phyloP scores from a whole-genome alignment of 1,140 invertebrate species.

The Rhysida immarginata region DNA sequence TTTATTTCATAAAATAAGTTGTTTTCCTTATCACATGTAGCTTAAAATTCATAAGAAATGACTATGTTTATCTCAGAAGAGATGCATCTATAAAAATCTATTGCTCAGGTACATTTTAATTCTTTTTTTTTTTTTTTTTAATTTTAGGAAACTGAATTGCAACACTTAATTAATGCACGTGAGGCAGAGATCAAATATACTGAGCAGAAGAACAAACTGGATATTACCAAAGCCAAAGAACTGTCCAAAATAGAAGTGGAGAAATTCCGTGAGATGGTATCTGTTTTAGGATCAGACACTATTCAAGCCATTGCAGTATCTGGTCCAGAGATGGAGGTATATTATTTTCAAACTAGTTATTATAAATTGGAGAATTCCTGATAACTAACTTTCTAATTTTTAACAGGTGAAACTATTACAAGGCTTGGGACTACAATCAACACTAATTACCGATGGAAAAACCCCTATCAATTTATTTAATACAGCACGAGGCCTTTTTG shows the following conservation, averaged over 20 bases:
- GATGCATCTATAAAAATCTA: too few relatives aligned
- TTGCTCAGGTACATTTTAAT: too few relatives aligned
- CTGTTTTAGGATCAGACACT: conserved; percentile 33
- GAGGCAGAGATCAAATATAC: conserved; percentile 34
- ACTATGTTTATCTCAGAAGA: too few relatives aligned
- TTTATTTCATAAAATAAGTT: too few relatives aligned
- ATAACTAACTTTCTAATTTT: too few relatives aligned
- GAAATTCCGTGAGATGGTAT: conserved; percentile 35
- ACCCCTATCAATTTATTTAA: conserved; percentile 37
- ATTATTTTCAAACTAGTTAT: neutral
- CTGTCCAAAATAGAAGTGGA: conserved; percentile 30
- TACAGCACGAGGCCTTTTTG: conserved; percentile 34
- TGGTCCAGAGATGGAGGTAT: conserved; percentile 35
- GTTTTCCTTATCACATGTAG: too few relatives aligned
- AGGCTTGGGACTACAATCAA: conserved; percentile 34
- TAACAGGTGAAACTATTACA: conserved; percentile 30
- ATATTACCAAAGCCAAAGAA: conserved; percentile 29
- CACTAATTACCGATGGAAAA: conserved; percentile 36
- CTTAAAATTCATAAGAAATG: too few relatives aligned
- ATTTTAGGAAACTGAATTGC: conserved; percentile 34
- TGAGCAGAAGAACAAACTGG: conserved; percentile 32
- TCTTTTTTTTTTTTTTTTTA: too few relatives aligned
- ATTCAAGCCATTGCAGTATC: conserved; percentile 32
- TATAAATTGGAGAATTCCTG: too few relatives aligned
- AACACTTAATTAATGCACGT: conserved; percentile 30